Evolutionary conservation across 2,113 vertebrate species (phyloP).

Genomic region (Triplophysa dalaica): DNA sequence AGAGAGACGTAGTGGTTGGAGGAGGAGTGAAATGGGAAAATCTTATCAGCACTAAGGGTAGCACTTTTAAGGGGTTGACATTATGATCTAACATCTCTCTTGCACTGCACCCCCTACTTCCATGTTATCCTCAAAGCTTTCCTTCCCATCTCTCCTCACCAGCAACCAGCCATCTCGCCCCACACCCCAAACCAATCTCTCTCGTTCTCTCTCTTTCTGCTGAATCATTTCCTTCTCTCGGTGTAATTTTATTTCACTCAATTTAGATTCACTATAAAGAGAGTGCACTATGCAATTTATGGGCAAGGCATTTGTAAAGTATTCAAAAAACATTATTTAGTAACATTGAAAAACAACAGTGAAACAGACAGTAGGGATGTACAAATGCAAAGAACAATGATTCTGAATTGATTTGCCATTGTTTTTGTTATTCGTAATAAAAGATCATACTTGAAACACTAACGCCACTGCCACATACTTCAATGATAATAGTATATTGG

Average conservation of each 20-base stretch:
- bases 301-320: neutral
- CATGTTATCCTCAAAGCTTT: constrained; percentile 10
- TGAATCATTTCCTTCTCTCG: constrained; percentile 21
- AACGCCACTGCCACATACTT: constrained; percentile 3
- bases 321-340: neutral
- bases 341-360: constrained; percentile 14
- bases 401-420: constrained; percentile 2
- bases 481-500: constrained; percentile 4
- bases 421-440: neutral
- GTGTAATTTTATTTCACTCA: constrained; percentile 17
- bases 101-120: neutral
- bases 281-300: constrained; percentile 2
- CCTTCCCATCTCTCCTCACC: constrained; percentile 18
- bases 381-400: neutral
- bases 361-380: constrained; percentile 11
- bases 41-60: constrained; percentile 38
- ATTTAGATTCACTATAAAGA: constrained; percentile 17
- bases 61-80: constrained; percentile 31
- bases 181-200: constrained; percentile 1
- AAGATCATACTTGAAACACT: neutral
- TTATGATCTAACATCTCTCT: constrained; percentile 32
- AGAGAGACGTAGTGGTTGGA: neutral
- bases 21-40: neutral
- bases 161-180: constrained; percentile 22
- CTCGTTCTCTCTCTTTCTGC: constrained; percentile 1